Percentiles rank a stretch among this genome's conserved stretches.
These are phyloP conservation scores for Melikaiella ostensackeni DNA, from an alignment of 2,888 invertebrate species.

Conservation along the genomic window DNA sequence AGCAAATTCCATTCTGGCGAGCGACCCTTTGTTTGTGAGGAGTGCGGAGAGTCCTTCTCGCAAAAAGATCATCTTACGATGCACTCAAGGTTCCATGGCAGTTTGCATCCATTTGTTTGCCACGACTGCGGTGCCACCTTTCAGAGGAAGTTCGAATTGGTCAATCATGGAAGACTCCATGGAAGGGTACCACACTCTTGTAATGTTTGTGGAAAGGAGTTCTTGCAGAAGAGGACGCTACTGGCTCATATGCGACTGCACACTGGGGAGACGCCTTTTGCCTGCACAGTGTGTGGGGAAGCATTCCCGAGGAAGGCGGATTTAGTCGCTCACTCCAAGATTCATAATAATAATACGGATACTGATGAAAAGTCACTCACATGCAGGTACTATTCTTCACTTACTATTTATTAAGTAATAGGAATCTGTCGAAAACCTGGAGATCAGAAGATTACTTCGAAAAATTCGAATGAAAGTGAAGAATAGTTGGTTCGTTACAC, in stretches of 20 bases:
- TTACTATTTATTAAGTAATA: neutral
- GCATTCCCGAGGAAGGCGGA: constrained; percentile 86
- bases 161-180: constrained; percentile 90
- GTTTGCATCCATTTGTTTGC: constrained; percentile 96
- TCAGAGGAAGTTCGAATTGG: constrained; percentile 90
- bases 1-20: constrained; percentile 92
- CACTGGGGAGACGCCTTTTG: constrained; percentile 86
- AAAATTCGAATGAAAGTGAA: too few relatives aligned
- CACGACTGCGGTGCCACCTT: constrained; percentile 92
- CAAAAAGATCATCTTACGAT: constrained; percentile 93
- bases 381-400: constrained; percentile 76
- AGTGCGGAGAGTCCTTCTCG: constrained; percentile 95
- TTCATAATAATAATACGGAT: constrained; percentile 77
- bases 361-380: constrained; percentile 74
- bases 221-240: constrained; percentile 89
- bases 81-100: constrained; percentile 95
- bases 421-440: too few relatives aligned
- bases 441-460: too few relatives aligned
- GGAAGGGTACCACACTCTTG: constrained; percentile 90
- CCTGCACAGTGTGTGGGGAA: constrained; percentile 87
- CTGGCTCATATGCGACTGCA: constrained; percentile 90
- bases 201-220: constrained; percentile 90
- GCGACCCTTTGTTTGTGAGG: constrained; percentile 89
- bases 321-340: constrained; percentile 82
- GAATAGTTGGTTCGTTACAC: too few relatives aligned